A percentile compares a stretch with the other conserved stretches of the same genome.
phyloP scores from a whole-genome alignment of 2,113 vertebrate species.

The Labeo catla region DNA sequence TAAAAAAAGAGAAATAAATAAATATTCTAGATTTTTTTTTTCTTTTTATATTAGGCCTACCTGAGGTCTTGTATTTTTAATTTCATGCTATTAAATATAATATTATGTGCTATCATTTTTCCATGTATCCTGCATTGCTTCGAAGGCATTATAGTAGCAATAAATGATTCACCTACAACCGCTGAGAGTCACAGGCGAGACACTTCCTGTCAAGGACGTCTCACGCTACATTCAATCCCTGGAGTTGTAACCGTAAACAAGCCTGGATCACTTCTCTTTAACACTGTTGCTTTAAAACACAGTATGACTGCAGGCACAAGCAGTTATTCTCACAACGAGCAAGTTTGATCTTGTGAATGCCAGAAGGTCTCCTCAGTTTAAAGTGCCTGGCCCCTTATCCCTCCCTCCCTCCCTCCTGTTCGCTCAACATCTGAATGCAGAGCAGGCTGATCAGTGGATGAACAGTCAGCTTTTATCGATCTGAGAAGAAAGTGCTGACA shows the following conservation, averaged over 20 bases:
- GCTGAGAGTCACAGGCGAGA: slow-evolving; percentile 1
- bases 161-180: neutral
- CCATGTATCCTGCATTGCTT: neutral
- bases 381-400: slow-evolving; percentile 46
- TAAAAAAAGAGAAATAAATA: neutral
- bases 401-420: neutral
- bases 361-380: slow-evolving; percentile 50
- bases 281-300: slow-evolving; percentile 7
- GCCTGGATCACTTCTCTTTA: neutral
- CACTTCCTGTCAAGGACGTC: neutral
- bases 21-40: neutral
- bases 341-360: slow-evolving; percentile 40
- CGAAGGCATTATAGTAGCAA: neutral
- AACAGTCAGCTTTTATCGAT: slow-evolving; percentile 78
- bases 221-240: neutral
- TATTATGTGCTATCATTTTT: neutral
- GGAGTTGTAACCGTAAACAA: neutral
- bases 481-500: slow-evolving; percentile 80
- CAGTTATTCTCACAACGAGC: slow-evolving; percentile 32
- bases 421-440: neutral
- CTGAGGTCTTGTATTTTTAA: neutral
- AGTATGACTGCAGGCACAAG: neutral
- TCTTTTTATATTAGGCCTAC: neutral
- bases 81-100: neutral
- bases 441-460: slow-evolving; percentile 34